Evolutionary conservation across 2,888 invertebrate genomes (phyloP).

Genomic region (Caenorhabditis doughertyi): DNA sequence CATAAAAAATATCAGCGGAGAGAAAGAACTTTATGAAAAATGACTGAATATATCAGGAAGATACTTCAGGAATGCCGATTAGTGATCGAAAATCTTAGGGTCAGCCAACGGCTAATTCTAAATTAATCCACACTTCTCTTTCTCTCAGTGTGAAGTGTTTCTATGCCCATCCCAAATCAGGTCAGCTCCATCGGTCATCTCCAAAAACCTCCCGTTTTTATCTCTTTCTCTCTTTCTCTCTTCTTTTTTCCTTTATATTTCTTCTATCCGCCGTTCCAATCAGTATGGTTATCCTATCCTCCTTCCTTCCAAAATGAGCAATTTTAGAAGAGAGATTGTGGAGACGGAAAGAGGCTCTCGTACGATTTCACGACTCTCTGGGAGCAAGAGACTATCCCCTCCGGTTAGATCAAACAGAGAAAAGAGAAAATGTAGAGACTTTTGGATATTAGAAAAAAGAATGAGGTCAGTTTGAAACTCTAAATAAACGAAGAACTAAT

Average conservation of each 20-base stretch:
- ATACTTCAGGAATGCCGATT: not conserved
- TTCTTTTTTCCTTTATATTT: conserved; percentile 3
- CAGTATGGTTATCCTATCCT: conserved; percentile 45
- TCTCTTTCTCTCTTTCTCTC: conserved; percentile 18
- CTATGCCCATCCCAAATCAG: conserved; percentile 57
- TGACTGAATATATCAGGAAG: not conserved
- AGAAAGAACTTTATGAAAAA: not conserved
- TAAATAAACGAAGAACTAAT: conserved; percentile 39
- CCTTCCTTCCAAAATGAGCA: conserved; percentile 35
- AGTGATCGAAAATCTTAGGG: conserved; percentile 9
- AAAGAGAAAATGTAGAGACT: conserved; percentile 18
- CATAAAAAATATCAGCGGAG: no score
- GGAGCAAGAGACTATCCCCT: conserved; percentile 7
- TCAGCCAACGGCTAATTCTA: conserved; percentile 14
- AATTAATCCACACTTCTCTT: conserved; percentile 31
- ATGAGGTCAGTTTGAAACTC: conserved; percentile 42
- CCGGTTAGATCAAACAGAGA: conserved; percentile 45
- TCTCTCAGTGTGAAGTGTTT: conserved; percentile 47
- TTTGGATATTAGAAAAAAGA: conserved; percentile 16
- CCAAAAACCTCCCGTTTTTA: conserved; percentile 14
- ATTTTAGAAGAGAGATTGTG: conserved; percentile 8
- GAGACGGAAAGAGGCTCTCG: conserved; percentile 33
- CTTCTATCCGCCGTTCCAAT: conserved; percentile 4
- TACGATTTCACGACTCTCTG: conserved; percentile 60
- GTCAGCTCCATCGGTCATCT: conserved; percentile 21